phyloP scores from a whole-genome alignment of 2,888 invertebrate genomes.

The Acholoe squamosa region DNA sequence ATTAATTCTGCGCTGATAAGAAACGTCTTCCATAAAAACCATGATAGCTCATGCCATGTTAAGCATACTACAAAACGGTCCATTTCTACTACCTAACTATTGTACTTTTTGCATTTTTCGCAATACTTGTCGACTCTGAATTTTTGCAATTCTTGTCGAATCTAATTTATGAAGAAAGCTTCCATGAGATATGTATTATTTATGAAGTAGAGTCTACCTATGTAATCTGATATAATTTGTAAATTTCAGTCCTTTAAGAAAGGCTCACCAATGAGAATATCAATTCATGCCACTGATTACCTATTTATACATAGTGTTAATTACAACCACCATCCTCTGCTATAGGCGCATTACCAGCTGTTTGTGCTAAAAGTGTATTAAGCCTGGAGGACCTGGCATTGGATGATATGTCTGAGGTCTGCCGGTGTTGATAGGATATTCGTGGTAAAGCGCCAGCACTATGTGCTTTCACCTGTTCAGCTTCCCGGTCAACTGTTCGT shows the following conservation, averaged over 20 bases:
- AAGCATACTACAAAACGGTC: no score
- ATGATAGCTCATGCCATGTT: no score
- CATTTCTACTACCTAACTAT: no score
- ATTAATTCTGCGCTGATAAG: no score
- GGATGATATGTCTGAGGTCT: neutral
- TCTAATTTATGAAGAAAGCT: no score
- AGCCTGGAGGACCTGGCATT: neutral
- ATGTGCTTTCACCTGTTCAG: neutral
- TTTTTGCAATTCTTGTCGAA: no score
- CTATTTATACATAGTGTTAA: neutral
- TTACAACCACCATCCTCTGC: neutral
- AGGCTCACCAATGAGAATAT: neutral
- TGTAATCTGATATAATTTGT: neutral
- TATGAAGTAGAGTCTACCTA: neutral
- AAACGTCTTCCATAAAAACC: no score
- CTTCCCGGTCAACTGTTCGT: neutral
- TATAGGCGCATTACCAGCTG: neutral
- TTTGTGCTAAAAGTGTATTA: neutral
- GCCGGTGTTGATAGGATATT: neutral
- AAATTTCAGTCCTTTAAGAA: neutral
- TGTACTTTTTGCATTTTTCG: no score
- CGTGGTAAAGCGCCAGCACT: slow-evolving; percentile 16
- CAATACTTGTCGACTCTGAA: no score
- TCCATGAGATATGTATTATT: neutral
- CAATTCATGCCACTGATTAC: neutral